These are phyloP conservation scores for Plebejus argus DNA, from an alignment of 2,888 invertebrate species.

Conservation along the genomic window DNA sequence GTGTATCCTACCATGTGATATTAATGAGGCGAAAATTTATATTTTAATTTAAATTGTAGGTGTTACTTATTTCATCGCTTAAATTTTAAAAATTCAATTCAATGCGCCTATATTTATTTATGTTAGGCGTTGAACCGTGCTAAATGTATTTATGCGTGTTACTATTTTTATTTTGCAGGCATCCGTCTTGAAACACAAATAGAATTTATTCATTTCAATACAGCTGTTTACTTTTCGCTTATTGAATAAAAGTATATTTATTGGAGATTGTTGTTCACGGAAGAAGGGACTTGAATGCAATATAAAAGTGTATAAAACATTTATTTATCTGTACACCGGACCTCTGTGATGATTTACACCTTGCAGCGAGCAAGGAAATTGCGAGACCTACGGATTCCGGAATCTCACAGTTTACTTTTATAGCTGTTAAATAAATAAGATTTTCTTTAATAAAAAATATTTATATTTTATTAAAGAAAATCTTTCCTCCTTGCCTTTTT, in stretches of 20 bases:
- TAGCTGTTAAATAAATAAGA: background rate
- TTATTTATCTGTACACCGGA: background rate
- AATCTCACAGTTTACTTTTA: conserved; percentile 11
- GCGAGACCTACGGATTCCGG: conserved; percentile 15
- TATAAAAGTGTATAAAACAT: background rate
- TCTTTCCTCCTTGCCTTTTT: too few relatives aligned
- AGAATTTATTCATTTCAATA: background rate
- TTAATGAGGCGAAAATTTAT: background rate
- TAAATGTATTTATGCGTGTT: background rate
- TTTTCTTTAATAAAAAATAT: background rate
- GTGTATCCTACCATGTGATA: background rate
- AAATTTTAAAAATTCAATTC: background rate
- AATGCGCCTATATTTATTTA: background rate
- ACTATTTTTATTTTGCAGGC: background rate
- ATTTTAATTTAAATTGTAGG: background rate
- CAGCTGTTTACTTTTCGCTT: background rate
- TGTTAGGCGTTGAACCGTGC: background rate
- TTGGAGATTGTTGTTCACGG: background rate
- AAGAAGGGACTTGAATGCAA: background rate
- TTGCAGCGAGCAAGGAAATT: background rate
- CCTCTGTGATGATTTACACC: conserved; percentile 16
- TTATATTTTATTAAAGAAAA: too few relatives aligned
- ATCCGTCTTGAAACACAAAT: background rate
- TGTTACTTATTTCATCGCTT: background rate
- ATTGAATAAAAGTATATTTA: conserved; percentile 13